Base-by-base conservation (phyloP, 2,888 invertebrate species). In the Nymphalis polychloros region DNA sequence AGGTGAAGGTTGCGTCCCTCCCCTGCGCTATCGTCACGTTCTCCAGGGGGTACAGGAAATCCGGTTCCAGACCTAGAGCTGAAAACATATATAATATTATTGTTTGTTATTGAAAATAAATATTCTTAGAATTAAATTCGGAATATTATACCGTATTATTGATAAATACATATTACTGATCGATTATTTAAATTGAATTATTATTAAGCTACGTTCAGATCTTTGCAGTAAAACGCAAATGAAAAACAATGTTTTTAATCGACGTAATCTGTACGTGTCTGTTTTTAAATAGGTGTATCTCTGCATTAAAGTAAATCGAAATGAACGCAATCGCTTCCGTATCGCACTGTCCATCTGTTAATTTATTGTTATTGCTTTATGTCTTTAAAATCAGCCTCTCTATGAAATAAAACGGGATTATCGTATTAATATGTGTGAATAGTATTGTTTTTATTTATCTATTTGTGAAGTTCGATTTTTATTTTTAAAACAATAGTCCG, bases 21-120 rank as follows among this genome's bases (percentile, higher is more conserved):
- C 97, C 97, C 88, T 96, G 96, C 74, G 96, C 94, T 81, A 97
- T 96, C 75, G 97, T 97, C 89, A 97, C 94, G 94, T 97, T 97
- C 93, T 96, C 95, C 93, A 97, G 89, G 59, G 96, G 96, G 80
- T 94, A 95, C 78, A 95, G 93, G 93, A 97, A 97, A 89, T 96
- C 96, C 81, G 97, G 97, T 89, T 96, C 96, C 90, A 96, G 94
- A 86, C 95, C 95, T 85, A 94, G 86, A 71, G 94, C 95, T 94
- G 94, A 79, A 94, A 94, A 92, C 93, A 88, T 41, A n/a, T 8
- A 57, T n/a, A 8, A 8, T 13, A n/a, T 19, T 35, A 57, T 57
- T 57, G 5, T 41, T 10, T 10, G n/a, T 17, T 57, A 4, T 48
- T 20, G n/a, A 35, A 20, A 31, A 23, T 53, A n/a, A 62, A 49